Evolutionary conservation across 2,113 vertebrate species (phyloP).

Genomic region (Coracopsis vasa): DNA sequence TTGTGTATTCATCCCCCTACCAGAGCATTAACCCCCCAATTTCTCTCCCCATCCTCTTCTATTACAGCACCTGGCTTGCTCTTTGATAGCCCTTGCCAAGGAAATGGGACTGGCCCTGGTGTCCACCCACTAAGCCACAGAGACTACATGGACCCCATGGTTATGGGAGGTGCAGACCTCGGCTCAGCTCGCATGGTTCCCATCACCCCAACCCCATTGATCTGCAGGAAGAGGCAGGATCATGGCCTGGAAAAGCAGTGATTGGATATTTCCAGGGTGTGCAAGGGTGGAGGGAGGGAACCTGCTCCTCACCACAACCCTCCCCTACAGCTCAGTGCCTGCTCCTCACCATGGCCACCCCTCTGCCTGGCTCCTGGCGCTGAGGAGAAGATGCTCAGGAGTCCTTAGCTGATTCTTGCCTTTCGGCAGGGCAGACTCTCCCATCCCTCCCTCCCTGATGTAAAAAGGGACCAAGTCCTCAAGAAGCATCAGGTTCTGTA

Average conservation of each 20-base stretch:
- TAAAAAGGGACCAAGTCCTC: not conserved
- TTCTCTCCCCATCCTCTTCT: not conserved
- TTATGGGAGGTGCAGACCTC: not conserved
- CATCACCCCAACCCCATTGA: not conserved
- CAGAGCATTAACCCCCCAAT: fast-evolving
- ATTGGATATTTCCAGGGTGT: not conserved
- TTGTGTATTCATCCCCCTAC: not conserved
- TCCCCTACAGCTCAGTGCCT: not conserved
- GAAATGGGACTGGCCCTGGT: not conserved
- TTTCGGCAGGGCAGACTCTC: not conserved
- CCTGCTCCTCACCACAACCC: not conserved
- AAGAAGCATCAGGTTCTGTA: not conserved
- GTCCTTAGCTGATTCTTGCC: not conserved
- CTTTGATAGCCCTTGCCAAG: fast-evolving
- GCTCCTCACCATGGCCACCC: not conserved
- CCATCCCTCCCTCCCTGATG: not conserved
- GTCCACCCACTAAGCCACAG: not conserved
- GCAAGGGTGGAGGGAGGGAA: not conserved
- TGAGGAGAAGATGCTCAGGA: not conserved
- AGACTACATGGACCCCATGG: fast-evolving
- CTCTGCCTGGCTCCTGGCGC: not conserved
- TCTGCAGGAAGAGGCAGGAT: not conserved
- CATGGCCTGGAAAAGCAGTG: fast-evolving
- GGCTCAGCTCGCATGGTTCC: fast-evolving
- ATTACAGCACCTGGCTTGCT: not conserved